phyloP scores from a whole-genome alignment of 1,140 invertebrate species.

The Potamilus streckersoni region DNA sequence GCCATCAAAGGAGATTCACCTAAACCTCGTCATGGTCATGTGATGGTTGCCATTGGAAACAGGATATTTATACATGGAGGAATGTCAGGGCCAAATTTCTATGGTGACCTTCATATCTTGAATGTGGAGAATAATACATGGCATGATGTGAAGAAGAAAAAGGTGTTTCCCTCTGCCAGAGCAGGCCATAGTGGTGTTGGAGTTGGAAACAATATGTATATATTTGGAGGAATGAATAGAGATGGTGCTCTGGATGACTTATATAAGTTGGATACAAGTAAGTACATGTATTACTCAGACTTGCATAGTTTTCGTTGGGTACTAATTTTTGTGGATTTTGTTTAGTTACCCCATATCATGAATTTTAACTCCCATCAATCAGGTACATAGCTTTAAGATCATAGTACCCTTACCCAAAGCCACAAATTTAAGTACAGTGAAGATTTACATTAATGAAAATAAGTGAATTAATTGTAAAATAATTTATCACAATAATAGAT shows the following conservation, averaged over 20 bases:
- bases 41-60: slow-evolving; percentile 56
- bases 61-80: slow-evolving; percentile 67
- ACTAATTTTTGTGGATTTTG: too few relatives aligned
- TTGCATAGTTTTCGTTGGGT: too few relatives aligned
- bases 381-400: too few relatives aligned
- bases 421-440: too few relatives aligned
- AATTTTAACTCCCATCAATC: too few relatives aligned
- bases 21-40: slow-evolving; percentile 67
- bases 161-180: slow-evolving; percentile 55
- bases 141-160: slow-evolving; percentile 57
- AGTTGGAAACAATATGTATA: slow-evolving; percentile 52
- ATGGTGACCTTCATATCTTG: slow-evolving; percentile 66
- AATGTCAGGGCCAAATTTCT: slow-evolving; percentile 64
- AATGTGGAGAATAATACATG: slow-evolving; percentile 62
- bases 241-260: slow-evolving; percentile 65
- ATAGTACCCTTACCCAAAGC: too few relatives aligned
- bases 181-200: slow-evolving; percentile 62
- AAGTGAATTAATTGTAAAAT: too few relatives aligned
- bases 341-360: too few relatives aligned
- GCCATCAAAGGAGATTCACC: slow-evolving; percentile 60
- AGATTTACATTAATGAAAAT: too few relatives aligned
- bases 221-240: slow-evolving; percentile 67
- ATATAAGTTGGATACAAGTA: slow-evolving; percentile 62
- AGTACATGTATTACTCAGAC: slow-evolving; percentile 5
- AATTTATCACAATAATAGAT: too few relatives aligned